phyloP scores from a whole-genome alignment of 1,140 invertebrate genomes.

The Leptoteleia sp. region DNA sequence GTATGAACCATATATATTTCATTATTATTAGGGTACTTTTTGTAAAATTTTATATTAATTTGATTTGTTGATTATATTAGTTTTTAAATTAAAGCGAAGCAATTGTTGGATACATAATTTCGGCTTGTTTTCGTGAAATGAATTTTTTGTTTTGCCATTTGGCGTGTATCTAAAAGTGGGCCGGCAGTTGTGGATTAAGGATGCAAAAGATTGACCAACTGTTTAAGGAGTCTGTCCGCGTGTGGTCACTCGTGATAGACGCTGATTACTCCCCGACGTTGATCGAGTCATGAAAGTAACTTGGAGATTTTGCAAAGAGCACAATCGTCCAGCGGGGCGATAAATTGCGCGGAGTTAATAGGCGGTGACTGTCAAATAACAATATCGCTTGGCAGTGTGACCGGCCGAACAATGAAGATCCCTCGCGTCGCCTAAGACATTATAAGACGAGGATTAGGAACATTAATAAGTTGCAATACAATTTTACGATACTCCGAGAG shows the following conservation, averaged over 20 bases:
- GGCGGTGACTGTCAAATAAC: conserved; percentile 52
- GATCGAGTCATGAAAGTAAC: conserved; percentile 43
- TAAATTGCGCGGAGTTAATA: conserved; percentile 72
- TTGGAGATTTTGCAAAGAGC: conserved; percentile 64
- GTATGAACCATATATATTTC: too few species aligned
- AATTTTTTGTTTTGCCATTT: too few species aligned
- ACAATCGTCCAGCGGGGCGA: conserved; percentile 61
- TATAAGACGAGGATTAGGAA: too few species aligned
- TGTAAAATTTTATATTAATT: too few species aligned
- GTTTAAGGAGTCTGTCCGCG: conserved; percentile 27
- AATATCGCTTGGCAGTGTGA: conserved; percentile 29
- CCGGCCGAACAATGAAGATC: conserved; percentile 39
- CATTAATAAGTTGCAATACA: too few species aligned
- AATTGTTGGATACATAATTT: too few species aligned
- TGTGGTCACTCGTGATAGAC: conserved; percentile 57
- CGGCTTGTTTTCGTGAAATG: too few species aligned
- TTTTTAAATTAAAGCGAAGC: too few species aligned
- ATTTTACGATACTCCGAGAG: too few species aligned
- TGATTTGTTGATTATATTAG: too few species aligned
- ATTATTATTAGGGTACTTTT: too few species aligned
- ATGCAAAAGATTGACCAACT: conserved; percentile 61
- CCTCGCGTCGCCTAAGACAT: too few species aligned
- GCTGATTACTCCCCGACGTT: conserved; percentile 66
- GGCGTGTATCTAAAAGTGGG: background rate
- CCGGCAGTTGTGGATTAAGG: background rate